Conservation (phyloP, 2,113 vertebrate species). For the Odocoileus virginianus region DNA sequence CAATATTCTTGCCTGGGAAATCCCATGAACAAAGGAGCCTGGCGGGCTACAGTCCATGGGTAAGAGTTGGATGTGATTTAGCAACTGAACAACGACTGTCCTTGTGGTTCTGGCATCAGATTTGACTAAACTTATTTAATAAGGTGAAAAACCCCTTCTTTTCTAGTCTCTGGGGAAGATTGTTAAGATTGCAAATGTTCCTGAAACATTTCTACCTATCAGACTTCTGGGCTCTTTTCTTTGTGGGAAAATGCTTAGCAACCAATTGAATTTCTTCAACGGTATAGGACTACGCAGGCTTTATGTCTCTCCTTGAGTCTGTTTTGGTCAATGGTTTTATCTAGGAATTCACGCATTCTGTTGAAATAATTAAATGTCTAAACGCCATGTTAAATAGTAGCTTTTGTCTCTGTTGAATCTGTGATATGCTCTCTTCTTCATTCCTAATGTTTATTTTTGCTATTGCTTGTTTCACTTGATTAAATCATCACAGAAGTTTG, state of each 20-base stretch:
- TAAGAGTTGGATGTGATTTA: background rate
- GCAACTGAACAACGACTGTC: background rate
- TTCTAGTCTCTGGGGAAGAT: background rate
- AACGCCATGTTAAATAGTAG: too few species aligned
- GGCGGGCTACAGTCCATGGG: accelerated
- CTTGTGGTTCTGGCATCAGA: background rate
- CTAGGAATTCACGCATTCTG: background rate
- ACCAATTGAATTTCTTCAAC: background rate
- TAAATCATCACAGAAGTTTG: background rate
- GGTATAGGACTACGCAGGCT: background rate
- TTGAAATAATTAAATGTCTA: background rate
- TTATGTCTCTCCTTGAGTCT: background rate
- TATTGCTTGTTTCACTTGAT: background rate
- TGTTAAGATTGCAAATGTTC: background rate
- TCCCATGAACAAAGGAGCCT: background rate
- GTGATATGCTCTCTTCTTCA: background rate
- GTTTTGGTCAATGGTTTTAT: background rate
- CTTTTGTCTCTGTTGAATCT: background rate
- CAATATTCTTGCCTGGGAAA: background rate
- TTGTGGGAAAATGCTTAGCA: background rate
- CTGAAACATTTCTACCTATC: background rate
- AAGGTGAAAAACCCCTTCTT: background rate
- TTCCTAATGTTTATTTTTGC: background rate
- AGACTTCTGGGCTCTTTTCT: background rate
- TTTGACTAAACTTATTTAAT: background rate